Conservation (phyloP, 1,140 invertebrate species). For the Polypedilum pembai region DNA sequence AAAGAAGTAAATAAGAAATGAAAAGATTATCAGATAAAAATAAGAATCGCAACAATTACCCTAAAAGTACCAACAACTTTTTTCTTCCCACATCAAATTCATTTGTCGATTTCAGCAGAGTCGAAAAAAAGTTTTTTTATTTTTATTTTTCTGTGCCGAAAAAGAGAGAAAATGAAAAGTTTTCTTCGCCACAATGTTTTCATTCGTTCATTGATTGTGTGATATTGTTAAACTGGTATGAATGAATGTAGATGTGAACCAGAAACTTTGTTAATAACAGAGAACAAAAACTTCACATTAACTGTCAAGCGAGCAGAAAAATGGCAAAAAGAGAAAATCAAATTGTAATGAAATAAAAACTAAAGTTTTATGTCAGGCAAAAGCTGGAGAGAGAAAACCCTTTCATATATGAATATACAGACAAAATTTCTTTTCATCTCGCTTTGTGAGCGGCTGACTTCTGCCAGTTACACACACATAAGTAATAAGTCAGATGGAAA, state of each 20-base stretch:
- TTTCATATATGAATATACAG: too few species aligned
- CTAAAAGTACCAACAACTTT: too few species aligned
- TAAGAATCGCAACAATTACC: too few species aligned
- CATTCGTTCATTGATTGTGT: not conserved
- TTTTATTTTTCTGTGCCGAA: too few species aligned
- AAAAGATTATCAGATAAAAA: too few species aligned
- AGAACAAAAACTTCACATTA: slow-evolving; percentile 2
- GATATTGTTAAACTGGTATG: not conserved
- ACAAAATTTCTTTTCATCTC: not conserved
- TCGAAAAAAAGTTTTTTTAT: not conserved
- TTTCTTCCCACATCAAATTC: slow-evolving; percentile 17
- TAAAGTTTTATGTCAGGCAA: slow-evolving; percentile 17
- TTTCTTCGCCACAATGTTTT: not conserved
- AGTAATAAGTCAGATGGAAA: slow-evolving; percentile 25
- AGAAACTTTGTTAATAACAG: not conserved
- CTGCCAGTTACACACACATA: not conserved
- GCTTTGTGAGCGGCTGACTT: not conserved
- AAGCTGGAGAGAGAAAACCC: too few species aligned
- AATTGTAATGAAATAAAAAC: slow-evolving; percentile 4
- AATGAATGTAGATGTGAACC: not conserved
- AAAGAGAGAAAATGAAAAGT: too few species aligned
- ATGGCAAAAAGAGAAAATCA: too few species aligned
- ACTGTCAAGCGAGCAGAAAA: not conserved
- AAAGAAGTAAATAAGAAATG: too few species aligned
- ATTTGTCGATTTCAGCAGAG: not conserved